Conservation (phyloP, 2,113 vertebrate species). For the Forbesichthys agassizii region DNA sequence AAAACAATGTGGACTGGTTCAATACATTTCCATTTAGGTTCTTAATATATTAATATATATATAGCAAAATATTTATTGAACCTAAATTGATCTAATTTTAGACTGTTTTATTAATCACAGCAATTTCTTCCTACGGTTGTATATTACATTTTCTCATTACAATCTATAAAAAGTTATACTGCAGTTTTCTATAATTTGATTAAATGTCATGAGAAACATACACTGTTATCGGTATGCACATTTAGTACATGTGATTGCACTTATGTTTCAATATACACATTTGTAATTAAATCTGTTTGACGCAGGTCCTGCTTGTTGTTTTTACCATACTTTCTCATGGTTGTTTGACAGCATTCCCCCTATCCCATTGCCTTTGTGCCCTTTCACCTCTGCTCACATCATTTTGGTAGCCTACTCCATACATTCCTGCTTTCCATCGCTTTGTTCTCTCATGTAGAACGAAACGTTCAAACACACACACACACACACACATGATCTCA, state of each 20-base stretch:
- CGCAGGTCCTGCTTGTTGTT: constrained; percentile 64
- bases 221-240: constrained; percentile 5
- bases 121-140: constrained; percentile 10
- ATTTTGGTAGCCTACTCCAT: constrained; percentile 48
- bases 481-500: constrained; percentile 31
- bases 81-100: neutral
- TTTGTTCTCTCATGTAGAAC: too few species aligned
- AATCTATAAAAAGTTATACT: constrained; percentile 5
- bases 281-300: constrained; percentile 55
- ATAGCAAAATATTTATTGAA: neutral
- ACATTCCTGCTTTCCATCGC: constrained; percentile 42
- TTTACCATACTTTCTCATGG: constrained; percentile 65
- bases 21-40: too few species aligned
- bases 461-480: neutral
- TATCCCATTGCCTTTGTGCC: constrained; percentile 46
- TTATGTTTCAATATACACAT: constrained; percentile 23
- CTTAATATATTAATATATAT: too few species aligned
- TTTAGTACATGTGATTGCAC: constrained; percentile 24
- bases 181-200: constrained; percentile 5
- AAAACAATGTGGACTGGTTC: too few species aligned
- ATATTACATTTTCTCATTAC: neutral
- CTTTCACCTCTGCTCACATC: constrained; percentile 58
- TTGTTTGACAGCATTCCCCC: constrained; percentile 57
- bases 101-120: neutral
- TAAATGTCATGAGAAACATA: constrained; percentile 20